Base-by-base conservation (phyloP, 2,888 invertebrate genomes). In the Empis stercorea region DNA sequence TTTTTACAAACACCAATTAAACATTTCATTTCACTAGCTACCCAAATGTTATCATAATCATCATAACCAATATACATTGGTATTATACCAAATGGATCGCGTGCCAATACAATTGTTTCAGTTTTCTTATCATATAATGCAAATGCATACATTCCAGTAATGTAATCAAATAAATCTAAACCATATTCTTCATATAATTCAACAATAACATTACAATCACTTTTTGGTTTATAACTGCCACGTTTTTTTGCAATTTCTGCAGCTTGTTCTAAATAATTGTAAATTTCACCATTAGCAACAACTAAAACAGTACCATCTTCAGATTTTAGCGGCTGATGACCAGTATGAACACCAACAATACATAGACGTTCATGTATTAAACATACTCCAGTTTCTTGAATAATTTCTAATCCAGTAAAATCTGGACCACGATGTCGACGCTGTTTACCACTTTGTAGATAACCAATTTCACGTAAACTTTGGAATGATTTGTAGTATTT, bases 1-100 rank as follows among this genome's bases (percentile, higher is more conserved):
- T 55, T 57, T 1, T 51, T 47, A 41, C 69, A 70, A 11, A 58
- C 54, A 0, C 58, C 62, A 1, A 61, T 61, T 47, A 70, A 49
- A 38, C 69, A 70, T 52, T 70, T 70, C 61, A 70, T 60, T 54
- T 70, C 69, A 14, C 69, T 68, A 1, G 68, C 58, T 1, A 68
- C 56, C 67, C 67, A 70, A 6, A 68, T 47, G 49, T 68, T 68
- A 4, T 66, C 66, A 5, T 57, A 49, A 0, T 37, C 51, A 56
- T 70, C 69, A 39, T 60, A 56, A 10, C 69, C 69, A 36, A 30
- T 55, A 42, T 66, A 70, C 62, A 70, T 55, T n/a, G 69, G 69
- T 37, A 70, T 68, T 11, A 70, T 67, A 6, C 69, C 69, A 46
- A 66, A 58, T 3, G 70, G 69, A 58, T 70, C 69, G 0, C 69